phyloP scores from a whole-genome alignment of 2,113 vertebrate species.

The Callaeas wilsoni region DNA sequence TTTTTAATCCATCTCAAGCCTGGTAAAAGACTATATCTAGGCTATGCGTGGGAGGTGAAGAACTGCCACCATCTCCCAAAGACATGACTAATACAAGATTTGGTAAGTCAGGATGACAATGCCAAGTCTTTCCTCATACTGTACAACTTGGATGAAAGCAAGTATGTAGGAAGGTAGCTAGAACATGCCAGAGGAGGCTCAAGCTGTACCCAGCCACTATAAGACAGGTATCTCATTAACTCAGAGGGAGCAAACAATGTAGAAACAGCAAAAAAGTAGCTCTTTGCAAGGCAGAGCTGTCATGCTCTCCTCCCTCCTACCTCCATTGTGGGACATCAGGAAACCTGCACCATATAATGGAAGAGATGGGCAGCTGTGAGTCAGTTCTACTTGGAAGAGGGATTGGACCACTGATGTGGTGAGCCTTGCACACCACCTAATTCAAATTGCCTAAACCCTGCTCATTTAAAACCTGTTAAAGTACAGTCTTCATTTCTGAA shows the following conservation, averaged over 20 bases:
- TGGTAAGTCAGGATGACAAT: conserved; percentile 60
- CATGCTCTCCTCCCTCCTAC: background rate
- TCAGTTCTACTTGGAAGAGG: background rate
- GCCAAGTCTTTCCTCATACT: conserved; percentile 44
- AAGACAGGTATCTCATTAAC: background rate
- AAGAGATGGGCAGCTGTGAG: background rate
- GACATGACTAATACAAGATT: conserved; percentile 54
- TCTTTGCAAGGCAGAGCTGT: background rate
- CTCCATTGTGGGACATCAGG: background rate
- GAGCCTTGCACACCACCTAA: background rate
- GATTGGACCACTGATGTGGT: background rate
- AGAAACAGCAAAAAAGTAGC: background rate
- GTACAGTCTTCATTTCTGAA: background rate
- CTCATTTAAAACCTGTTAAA: background rate
- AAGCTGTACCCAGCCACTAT: background rate
- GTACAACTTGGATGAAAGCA: conserved; percentile 27
- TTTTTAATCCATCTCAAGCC: background rate
- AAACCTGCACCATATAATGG: background rate
- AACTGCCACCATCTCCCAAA: conserved; percentile 58
- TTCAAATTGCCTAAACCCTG: background rate
- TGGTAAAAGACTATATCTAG: conserved; percentile 38
- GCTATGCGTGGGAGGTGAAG: conserved; percentile 31
- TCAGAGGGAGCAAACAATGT: background rate
- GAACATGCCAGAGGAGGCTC: background rate
- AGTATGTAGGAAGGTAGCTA: conserved; percentile 17